Percentiles rank a stretch among this genome's conserved stretches.
Evolutionary conservation across 2,113 vertebrate species (phyloP).

Genomic region (Microtus montanus): DNA sequence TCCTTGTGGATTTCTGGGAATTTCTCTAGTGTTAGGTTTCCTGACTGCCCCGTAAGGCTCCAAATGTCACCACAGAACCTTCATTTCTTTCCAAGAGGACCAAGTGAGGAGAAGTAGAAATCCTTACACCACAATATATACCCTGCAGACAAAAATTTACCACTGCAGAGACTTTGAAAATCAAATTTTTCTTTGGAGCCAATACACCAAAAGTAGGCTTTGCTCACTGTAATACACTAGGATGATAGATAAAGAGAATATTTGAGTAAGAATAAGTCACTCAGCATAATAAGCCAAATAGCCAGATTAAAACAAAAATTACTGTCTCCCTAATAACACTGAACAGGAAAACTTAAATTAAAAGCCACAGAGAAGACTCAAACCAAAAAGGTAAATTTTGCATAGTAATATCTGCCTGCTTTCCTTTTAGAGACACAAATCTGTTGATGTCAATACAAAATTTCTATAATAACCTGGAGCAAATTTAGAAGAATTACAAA

Average conservation of each 20-base stretch:
- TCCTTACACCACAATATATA: neutral
- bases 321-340: neutral
- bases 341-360: neutral
- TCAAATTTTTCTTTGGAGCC: neutral
- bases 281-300: neutral
- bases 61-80: too few relatives aligned
- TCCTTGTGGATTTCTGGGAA: too few relatives aligned
- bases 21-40: too few relatives aligned
- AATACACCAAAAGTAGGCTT: neutral
- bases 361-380: neutral
- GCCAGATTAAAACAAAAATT: neutral
- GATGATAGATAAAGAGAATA: neutral
- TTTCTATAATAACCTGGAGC: slow-evolving; percentile 84
- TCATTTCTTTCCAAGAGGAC: neutral
- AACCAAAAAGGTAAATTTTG: slow-evolving; percentile 18
- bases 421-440: slow-evolving; percentile 35
- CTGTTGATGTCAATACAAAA: neutral
- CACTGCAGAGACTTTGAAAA: neutral
- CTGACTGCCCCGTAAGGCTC: too few relatives aligned
- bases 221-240: neutral
- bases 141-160: neutral
- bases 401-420: slow-evolving; percentile 12
- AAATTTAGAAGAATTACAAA: slow-evolving; percentile 91
- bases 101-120: neutral
- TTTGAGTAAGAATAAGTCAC: neutral